Conservation (phyloP, 2,113 vertebrate genomes). For the Nibea coibor region DNA sequence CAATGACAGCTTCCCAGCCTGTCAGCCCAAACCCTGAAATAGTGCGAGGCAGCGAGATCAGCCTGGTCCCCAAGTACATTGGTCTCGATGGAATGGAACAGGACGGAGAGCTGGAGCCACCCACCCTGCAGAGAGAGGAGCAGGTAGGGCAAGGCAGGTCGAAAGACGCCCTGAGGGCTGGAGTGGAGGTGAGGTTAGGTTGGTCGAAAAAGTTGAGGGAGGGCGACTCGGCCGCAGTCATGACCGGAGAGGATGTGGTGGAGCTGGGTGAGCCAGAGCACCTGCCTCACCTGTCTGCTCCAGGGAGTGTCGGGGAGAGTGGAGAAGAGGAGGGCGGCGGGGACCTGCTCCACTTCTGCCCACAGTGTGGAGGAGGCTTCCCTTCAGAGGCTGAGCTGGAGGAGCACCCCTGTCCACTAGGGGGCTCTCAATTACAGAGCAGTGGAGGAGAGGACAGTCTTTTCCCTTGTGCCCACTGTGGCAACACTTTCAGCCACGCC, state of each 20-base stretch:
- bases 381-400: slow-evolving; percentile 74
- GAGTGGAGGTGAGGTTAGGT: slow-evolving; percentile 47
- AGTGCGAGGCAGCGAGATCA: slow-evolving; percentile 32
- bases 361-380: slow-evolving; percentile 83
- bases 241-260: slow-evolving; percentile 29
- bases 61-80: slow-evolving; percentile 80
- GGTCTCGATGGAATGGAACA: slow-evolving; percentile 85
- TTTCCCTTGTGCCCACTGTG: slow-evolving; percentile 89
- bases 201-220: slow-evolving; percentile 75
- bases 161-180: slow-evolving; percentile 53
- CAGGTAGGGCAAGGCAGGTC: slow-evolving; percentile 45
- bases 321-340: slow-evolving; percentile 72
- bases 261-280: slow-evolving; percentile 60
- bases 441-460: slow-evolving; percentile 74
- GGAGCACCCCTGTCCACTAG: slow-evolving; percentile 83
- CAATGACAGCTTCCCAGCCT: slow-evolving; percentile 51
- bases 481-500: slow-evolving; percentile 87
- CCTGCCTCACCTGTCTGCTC: slow-evolving; percentile 65
- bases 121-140: slow-evolving; percentile 73
- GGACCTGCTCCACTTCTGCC: slow-evolving; percentile 82
- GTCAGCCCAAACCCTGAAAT: slow-evolving; percentile 34
- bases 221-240: slow-evolving; percentile 13
- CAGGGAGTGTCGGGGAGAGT: slow-evolving; percentile 71
- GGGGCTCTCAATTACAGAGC: slow-evolving; percentile 61
- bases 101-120: slow-evolving; percentile 73